Base-by-base conservation (phyloP, 92 coral and sea anemone species). In the Parazoanthus atlanticus region DNA sequence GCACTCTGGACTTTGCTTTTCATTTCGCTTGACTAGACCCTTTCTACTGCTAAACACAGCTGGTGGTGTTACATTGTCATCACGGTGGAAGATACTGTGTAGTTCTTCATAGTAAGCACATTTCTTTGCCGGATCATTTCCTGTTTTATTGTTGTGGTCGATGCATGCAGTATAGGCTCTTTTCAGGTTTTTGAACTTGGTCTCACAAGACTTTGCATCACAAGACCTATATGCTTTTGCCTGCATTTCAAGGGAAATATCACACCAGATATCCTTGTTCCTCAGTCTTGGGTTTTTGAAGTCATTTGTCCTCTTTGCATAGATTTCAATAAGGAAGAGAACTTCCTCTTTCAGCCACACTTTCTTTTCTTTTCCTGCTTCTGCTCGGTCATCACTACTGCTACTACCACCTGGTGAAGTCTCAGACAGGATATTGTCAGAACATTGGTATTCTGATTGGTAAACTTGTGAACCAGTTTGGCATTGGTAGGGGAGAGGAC, bases 161-260 rank as follows among this genome's bases (percentile, higher is more conserved):
- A 65, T 88, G 84, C 77, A 87, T 64, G 66, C 78, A 87, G 61
- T 87, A 87, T 87, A 87, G 23, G 78, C 61, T 87, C 90, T 77
- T 87, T 87, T 87, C 72, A 87, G 78, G 54, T 77, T 77, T 75
- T 76, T 87, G 85, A 87, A 77, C 90, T 87, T 87, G 85, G 90
- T 87, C 90, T 87, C 85, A 43, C 90, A 87, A 87, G 89, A 77
- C 88, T 73, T 85, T 86, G 89, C 76, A 86, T 73, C 85, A 76
- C 84, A 54, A 86, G 82, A 34, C 41, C 30, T 47, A 86, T 86
- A 21, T 52, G 66, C 89, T 47, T 86, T 66, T 64, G 58, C 78
- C 84, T 61, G 74, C 85, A 86, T 86, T 56, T 86, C 84, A 85
- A 4, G 49, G 70, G 72, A 85, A 85, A 85, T 85, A 85, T 25